phyloP scores from a whole-genome alignment of 53 echinoderm and acorn worm genomes.

The Echinometra lucunter region DNA sequence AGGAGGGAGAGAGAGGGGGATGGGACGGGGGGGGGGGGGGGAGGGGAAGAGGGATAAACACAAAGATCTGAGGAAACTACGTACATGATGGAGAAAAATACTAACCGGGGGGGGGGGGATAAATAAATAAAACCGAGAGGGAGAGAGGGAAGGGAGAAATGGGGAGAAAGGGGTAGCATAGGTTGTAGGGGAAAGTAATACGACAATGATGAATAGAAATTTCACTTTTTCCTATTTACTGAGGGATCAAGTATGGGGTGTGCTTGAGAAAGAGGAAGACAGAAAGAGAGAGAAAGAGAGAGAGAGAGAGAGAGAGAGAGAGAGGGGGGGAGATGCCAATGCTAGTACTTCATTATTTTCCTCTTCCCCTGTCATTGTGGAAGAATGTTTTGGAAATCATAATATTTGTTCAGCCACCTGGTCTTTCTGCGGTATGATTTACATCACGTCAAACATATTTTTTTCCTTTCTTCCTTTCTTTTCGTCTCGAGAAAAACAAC shows the following conservation, averaged over 20 bases:
- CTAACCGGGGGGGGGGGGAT: background rate
- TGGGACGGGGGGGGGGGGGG: no score
- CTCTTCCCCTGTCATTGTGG: background rate
- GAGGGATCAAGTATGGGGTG: no score
- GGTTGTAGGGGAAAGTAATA: no score
- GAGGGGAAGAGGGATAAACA: no score
- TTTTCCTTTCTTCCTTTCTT: background rate
- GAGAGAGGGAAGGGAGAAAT: background rate
- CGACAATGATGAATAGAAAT: no score
- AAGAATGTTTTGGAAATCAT: constrained; percentile 25
- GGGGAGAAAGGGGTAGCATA: background rate
- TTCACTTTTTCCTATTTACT: no score
- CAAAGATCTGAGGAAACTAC: no score
- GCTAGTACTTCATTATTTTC: background rate
- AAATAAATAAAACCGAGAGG: background rate
- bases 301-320: background rate
- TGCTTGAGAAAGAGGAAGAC: background rate
- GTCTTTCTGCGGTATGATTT: background rate
- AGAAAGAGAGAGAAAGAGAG: background rate
- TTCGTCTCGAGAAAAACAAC: constrained; percentile 6
- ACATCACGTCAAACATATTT: constrained; percentile 15
- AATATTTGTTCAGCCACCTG: constrained; percentile 40
- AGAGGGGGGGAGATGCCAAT: background rate
- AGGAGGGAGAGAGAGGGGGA: no score
- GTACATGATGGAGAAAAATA: background rate